Evolutionary conservation across 2,888 invertebrate genomes (phyloP), one percentile per base, ranked within the genome.

Genomic region (Opisthograptis luteolata): DNA sequence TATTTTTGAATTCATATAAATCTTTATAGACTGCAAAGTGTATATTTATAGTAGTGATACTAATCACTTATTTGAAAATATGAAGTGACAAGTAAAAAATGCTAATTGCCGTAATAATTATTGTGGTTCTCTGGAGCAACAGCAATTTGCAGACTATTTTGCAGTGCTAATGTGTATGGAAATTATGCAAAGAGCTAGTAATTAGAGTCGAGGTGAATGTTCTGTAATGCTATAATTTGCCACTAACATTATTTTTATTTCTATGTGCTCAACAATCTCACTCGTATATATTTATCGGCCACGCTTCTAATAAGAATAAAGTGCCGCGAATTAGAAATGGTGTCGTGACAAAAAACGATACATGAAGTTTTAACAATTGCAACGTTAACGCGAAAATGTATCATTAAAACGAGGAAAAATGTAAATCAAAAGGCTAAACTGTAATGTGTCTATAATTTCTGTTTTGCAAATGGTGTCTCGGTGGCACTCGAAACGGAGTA

Each of bases 151-250:
- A 81, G 83, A 84, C 82, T 77, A 82, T 84, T 84, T 79, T 69
- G 81, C 80, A 77, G 77, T 79, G 83, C 81, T 85, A 87, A 87
- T 85, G 87, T 80, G 76, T 78, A 80, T 82, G 82, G 79, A 86
- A 84, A 84, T 84, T 86, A 86, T 80, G 82, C 81, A 81, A 83
- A 84, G 76, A 84, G 76, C 72, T 62, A 67, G 81, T 82, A 86
- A 86, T 87, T 86, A 86, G 72, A 81, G 67, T 65, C 63, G 79
- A 84, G 81, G 79, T 79, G 80, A 86, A 84, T 71, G 81, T 67
- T 77, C 81, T 70, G 72, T 77, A 73, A 79, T 77, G 74, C 72
- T 75, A 79, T 78, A 77, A 79, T 82, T 79, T 80, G 72, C 75
- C 70, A 67, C 65, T 69, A 45, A 50, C 44, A 35, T 45, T 45